Evolutionary conservation across 2,113 vertebrate genomes (phyloP).

Genomic region (Orthonyx spaldingii): DNA sequence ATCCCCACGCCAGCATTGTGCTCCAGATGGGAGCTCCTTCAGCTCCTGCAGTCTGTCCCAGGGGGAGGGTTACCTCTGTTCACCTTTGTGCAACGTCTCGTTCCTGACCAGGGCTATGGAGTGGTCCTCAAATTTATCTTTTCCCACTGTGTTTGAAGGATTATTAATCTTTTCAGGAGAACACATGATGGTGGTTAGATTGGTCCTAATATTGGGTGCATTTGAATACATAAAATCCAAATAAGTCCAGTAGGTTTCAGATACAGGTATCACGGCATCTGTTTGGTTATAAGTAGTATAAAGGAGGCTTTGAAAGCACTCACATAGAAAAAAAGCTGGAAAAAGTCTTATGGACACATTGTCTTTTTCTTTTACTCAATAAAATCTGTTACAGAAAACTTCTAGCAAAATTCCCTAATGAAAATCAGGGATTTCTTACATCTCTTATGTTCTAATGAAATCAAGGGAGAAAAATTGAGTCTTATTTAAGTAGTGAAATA

Average conservation of each 20-base stretch:
- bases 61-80: rapidly evolving
- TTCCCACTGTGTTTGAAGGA: not conserved
- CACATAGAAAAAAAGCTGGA: not conserved
- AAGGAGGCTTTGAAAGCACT: not conserved
- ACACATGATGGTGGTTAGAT: not conserved
- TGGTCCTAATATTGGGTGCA: not conserved
- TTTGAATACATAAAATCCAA: not conserved
- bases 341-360: not conserved
- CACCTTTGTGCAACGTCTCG: too few species aligned
- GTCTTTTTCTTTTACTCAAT: not conserved
- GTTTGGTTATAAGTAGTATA: not conserved
- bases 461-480: not conserved
- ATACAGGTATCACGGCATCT: not conserved
- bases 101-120: not conserved
- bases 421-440: not conserved
- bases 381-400: not conserved
- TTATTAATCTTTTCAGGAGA: not conserved
- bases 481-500: not conserved
- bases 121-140: not conserved
- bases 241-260: not conserved
- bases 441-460: not conserved
- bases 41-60: not conserved
- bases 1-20: not conserved
- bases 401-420: not conserved
- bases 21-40: not conserved